A percentile compares a stretch with the other conserved stretches of the same genome.
These are phyloP conservation scores for Phoebastria nigripes DNA, from an alignment of 2,797 vertebrate genomes.

Conservation along the genomic window DNA sequence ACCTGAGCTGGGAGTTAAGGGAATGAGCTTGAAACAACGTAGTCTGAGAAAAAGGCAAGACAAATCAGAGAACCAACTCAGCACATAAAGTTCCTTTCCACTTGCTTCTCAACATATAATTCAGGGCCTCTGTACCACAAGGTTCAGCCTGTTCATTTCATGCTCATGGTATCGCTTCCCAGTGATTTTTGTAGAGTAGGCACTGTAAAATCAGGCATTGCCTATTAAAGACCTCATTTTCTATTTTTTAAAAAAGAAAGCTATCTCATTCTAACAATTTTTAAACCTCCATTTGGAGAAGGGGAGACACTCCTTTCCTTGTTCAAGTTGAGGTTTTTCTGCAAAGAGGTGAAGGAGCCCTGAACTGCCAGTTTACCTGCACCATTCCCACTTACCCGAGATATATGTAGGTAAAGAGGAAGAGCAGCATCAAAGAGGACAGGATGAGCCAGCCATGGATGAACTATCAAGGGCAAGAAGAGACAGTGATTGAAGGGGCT, in stretches of 20 bases:
- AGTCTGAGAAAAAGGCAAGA: background rate
- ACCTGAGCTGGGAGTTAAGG: background rate
- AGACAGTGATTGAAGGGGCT: background rate
- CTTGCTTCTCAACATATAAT: background rate
- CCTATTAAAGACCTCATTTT: background rate
- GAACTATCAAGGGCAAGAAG: slow-evolving; percentile 76
- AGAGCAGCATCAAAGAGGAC: slow-evolving; percentile 93
- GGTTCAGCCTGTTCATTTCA: background rate
- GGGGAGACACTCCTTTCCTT: background rate
- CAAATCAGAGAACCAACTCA: background rate
- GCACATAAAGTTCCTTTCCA: background rate
- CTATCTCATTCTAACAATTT: background rate
- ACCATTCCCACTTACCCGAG: slow-evolving; percentile 82
- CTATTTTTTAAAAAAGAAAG: background rate
- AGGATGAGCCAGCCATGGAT: slow-evolving; percentile 97
- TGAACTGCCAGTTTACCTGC: background rate
- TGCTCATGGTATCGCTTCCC: background rate
- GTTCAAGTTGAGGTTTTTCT: background rate
- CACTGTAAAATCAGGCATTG: background rate
- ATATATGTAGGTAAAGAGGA: slow-evolving; percentile 94
- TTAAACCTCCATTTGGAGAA: background rate
- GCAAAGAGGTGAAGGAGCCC: background rate
- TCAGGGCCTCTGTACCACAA: background rate
- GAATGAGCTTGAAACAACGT: background rate
- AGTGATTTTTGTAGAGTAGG: background rate